These are phyloP conservation scores for Mohoua ochrocephala DNA, from an alignment of 2,113 vertebrate genomes.

Conservation along the genomic window DNA sequence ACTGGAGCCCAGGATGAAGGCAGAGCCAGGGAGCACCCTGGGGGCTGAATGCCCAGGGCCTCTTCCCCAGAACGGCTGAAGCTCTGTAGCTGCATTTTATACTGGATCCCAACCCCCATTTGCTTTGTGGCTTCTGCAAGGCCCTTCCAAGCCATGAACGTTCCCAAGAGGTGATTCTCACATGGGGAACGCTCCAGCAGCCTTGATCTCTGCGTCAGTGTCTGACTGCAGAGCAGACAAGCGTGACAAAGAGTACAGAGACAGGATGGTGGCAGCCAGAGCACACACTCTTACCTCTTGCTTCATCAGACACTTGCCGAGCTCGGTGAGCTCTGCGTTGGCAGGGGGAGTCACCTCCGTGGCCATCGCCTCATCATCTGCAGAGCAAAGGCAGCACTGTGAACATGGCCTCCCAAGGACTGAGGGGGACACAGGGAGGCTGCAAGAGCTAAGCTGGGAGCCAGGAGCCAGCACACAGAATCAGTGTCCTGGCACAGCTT, in stretches of 20 bases:
- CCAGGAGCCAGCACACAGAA: not conserved
- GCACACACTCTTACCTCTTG: slow-evolving; percentile 78
- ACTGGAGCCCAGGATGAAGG: not conserved
- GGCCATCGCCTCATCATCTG: slow-evolving; percentile 92
- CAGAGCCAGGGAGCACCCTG: not conserved
- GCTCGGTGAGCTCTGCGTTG: slow-evolving; percentile 82
- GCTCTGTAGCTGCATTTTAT: not conserved
- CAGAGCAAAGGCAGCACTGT: not conserved
- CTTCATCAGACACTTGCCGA: slow-evolving; percentile 89
- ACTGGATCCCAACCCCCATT: not conserved
- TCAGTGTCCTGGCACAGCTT: not conserved
- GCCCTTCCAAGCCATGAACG: not conserved
- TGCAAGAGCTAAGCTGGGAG: not conserved
- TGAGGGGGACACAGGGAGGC: not conserved
- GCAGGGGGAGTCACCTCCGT: slow-evolving; percentile 77
- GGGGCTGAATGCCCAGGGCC: not conserved
- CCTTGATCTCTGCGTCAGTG: not conserved
- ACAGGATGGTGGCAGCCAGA: not conserved
- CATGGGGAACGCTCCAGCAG: not conserved
- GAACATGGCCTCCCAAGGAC: not conserved
- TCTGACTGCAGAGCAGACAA: not conserved
- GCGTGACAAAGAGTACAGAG: not conserved
- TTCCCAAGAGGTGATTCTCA: not conserved
- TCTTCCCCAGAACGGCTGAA: not conserved
- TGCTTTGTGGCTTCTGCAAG: not conserved